Percentiles rank a stretch among this genome's conserved stretches.
phyloP scores from a whole-genome alignment of 2,797 vertebrate genomes.

The Ateles fusciceps region DNA sequence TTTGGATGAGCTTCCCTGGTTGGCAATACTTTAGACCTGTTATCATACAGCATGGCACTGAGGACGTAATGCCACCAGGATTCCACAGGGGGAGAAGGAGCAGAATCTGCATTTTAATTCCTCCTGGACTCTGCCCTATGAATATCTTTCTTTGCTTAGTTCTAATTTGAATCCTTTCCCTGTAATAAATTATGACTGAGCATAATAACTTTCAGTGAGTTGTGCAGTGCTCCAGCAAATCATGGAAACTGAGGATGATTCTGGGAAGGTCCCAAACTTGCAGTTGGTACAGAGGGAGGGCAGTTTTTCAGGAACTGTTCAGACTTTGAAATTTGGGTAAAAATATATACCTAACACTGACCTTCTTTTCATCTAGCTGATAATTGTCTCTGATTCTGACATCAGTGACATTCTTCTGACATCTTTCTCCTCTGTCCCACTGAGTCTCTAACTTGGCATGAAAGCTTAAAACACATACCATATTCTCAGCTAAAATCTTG shows the following conservation, averaged over 20 bases:
- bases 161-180: not conserved
- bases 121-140: not conserved
- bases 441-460: not conserved
- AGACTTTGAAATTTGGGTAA: not conserved
- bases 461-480: not conserved
- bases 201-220: not conserved
- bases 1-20: not conserved
- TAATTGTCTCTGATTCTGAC: not conserved
- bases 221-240: not conserved
- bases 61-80: not conserved
- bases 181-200: not conserved
- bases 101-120: not conserved
- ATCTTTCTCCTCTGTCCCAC: not conserved
- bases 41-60: not conserved
- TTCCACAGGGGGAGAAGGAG: not conserved
- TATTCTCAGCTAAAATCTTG: not conserved
- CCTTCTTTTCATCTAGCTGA: not conserved
- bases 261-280: not conserved
- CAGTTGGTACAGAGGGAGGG: not conserved
- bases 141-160: not conserved
- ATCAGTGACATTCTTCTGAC: not conserved
- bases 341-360: not conserved
- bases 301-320: not conserved
- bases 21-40: fast-evolving
- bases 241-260: not conserved